Evolutionary conservation across 2,888 invertebrate species (phyloP).

Genomic region (Scaeva pyrastri): DNA sequence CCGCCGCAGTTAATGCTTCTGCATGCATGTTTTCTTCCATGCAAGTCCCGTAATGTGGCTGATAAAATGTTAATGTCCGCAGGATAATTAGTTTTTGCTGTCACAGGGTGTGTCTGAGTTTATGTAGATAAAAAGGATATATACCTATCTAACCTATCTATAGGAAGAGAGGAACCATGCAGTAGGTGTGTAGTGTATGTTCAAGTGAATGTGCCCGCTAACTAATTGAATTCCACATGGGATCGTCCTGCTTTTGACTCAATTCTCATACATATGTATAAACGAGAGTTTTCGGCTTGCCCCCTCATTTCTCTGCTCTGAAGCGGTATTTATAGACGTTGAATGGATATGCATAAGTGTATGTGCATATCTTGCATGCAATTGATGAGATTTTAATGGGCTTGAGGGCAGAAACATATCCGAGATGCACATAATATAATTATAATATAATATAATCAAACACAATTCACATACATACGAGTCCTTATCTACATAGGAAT

Average conservation of each 20-base stretch:
- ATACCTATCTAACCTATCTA: no score
- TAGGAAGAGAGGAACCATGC: background rate
- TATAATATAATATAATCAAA: slow-evolving; percentile 20
- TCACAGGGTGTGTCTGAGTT: slow-evolving; percentile 18
- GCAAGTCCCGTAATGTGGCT: slow-evolving; percentile 55
- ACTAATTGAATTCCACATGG: slow-evolving; percentile 57
- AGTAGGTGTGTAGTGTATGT: background rate
- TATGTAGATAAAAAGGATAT: slow-evolving; percentile 15
- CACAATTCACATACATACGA: background rate
- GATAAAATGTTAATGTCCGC: slow-evolving; percentile 69
- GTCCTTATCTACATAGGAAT: no score
- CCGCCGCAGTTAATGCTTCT: slow-evolving; percentile 48
- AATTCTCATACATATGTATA: background rate
- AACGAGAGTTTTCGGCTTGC: no score
- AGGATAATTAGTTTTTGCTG: slow-evolving; percentile 66
- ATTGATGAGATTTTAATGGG: slow-evolving; percentile 67
- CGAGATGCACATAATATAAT: slow-evolving; percentile 25
- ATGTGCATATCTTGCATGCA: slow-evolving; percentile 33
- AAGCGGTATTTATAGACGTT: slow-evolving; percentile 28
- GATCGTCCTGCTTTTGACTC: slow-evolving; percentile 1
- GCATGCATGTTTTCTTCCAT: slow-evolving; percentile 43
- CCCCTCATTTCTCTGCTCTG: slow-evolving; percentile 4
- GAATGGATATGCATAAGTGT: slow-evolving; percentile 23
- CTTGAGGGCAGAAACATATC: slow-evolving; percentile 24
- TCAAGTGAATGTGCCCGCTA: slow-evolving; percentile 25